These are phyloP conservation scores for Paguma larvata DNA, from an alignment of 2,797 vertebrate species.

Conservation along the genomic window DNA sequence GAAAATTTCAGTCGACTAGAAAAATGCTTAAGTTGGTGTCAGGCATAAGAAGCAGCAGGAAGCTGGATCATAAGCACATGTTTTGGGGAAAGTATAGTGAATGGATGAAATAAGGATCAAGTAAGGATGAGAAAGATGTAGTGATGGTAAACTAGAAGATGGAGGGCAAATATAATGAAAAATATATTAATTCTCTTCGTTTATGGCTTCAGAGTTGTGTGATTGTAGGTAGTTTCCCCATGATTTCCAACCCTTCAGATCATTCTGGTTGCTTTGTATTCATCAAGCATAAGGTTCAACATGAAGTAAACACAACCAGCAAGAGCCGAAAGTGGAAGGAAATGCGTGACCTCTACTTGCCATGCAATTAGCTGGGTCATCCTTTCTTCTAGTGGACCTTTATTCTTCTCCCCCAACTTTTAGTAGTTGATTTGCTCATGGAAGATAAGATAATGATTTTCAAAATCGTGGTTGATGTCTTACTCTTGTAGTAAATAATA, in stretches of 20 bases:
- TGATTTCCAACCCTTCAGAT: neutral
- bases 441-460: neutral
- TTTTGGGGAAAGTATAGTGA: constrained; percentile 1
- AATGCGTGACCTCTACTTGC: neutral
- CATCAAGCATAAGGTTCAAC: neutral
- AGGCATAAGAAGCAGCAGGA: neutral
- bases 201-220: neutral
- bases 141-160: neutral
- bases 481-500: neutral
- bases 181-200: neutral
- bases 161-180: neutral
- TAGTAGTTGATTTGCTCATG: neutral
- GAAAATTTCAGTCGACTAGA: neutral
- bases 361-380: neutral
- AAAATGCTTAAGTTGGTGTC: constrained; percentile 33
- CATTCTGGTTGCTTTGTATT: neutral
- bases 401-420: neutral
- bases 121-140: neutral
- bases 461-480: neutral
- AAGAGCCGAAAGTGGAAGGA: neutral
- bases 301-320: neutral
- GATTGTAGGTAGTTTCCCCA: neutral
- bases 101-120: neutral
- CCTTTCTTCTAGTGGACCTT: neutral
- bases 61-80: neutral